Conservation (phyloP, 2,888 invertebrate species). For the Eupithecia tripunctaria region DNA sequence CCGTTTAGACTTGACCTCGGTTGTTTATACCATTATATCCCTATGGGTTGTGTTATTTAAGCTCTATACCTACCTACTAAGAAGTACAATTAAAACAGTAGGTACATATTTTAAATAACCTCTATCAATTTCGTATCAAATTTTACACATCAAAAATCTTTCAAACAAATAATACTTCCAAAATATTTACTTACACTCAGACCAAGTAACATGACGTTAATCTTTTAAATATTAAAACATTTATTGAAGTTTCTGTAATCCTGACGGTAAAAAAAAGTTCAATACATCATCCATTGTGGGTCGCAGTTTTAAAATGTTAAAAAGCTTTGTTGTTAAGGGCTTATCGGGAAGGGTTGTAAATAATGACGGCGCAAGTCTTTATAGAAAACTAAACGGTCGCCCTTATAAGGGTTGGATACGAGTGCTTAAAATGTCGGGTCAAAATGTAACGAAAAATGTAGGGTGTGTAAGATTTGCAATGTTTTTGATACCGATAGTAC, state of each 20-base stretch:
- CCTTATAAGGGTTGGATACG: conserved; percentile 39
- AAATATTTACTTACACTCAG: conserved; percentile 48
- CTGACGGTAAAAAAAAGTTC: conserved; percentile 67
- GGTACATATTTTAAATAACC: not conserved
- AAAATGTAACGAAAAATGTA: conserved; percentile 30
- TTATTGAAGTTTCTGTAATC: conserved; percentile 73
- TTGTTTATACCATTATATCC: not conserved
- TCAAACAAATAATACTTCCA: conserved; percentile 62
- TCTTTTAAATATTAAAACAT: conserved; percentile 84
- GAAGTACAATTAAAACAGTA: not conserved
- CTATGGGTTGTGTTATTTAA: not conserved
- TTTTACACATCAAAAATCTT: conserved; percentile 46
- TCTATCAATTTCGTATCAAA: not conserved
- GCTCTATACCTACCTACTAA: not conserved
- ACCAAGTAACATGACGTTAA: conserved; percentile 76
- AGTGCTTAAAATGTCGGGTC: conserved; percentile 40
- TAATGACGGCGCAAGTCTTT: conserved; percentile 81
- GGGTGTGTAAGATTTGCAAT: conserved; percentile 6
- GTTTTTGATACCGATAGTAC: not conserved
- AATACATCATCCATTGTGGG: conserved; percentile 76
- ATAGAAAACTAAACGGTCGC: conserved; percentile 77
- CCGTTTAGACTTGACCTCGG: not conserved
- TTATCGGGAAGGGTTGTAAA: conserved; percentile 82
- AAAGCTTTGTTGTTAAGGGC: conserved; percentile 82
- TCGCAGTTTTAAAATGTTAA: conserved; percentile 81